Conservation (phyloP, 2,797 vertebrate genomes). For the Malurus splendens region DNA sequence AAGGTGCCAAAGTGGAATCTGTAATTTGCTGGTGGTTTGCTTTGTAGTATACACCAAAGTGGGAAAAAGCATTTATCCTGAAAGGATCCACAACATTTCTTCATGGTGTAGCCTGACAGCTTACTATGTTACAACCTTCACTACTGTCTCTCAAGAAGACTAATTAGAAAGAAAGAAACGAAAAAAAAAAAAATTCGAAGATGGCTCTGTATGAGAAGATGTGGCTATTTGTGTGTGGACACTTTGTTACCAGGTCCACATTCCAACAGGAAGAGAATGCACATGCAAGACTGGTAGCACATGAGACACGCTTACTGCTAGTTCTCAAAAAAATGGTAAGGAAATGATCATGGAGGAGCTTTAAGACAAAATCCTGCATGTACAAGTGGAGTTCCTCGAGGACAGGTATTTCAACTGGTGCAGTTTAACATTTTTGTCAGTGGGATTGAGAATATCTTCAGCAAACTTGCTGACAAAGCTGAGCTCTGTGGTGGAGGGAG, state of each 20-base stretch:
- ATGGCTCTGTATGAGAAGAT: background rate
- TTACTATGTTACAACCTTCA: background rate
- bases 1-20: background rate
- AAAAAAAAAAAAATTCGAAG: background rate
- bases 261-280: background rate
- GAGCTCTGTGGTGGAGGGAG: no score
- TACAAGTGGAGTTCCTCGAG: background rate
- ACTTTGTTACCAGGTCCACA: background rate
- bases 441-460: background rate
- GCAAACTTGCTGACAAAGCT: background rate
- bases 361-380: background rate
- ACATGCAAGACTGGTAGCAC: fast-evolving
- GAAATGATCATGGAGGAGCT: background rate
- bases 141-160: background rate
- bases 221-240: background rate
- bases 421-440: background rate
- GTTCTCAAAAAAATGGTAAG: background rate
- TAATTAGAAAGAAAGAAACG: background rate
- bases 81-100: background rate
- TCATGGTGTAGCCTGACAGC: background rate
- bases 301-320: background rate
- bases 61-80: background rate
- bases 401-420: fast-evolving
- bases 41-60: background rate
- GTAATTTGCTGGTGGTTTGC: background rate